Conservation (phyloP, 1,140 invertebrate genomes). For the Hydropsyche tenuis region DNA sequence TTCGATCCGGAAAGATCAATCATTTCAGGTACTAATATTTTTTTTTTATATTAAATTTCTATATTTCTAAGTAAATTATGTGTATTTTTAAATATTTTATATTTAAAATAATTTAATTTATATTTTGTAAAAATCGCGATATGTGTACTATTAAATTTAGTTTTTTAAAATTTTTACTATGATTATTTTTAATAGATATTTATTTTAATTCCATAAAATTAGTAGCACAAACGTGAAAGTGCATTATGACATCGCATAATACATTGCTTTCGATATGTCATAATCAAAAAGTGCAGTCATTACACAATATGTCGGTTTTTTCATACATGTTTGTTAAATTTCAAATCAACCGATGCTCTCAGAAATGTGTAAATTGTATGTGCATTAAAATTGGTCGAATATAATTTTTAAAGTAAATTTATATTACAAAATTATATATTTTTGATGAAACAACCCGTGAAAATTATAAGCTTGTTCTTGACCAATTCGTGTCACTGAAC, state of each 20-base stretch:
- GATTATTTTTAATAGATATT: not conserved
- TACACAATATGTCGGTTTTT: not conserved
- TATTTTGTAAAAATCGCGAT: no score
- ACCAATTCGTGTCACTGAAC: slow-evolving; percentile 2
- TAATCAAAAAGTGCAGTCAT: slow-evolving; percentile 1
- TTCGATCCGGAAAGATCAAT: slow-evolving; percentile 49
- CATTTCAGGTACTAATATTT: slow-evolving; percentile 38
- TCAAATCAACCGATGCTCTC: not conserved
- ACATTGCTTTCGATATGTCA: not conserved
- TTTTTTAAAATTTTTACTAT: not conserved
- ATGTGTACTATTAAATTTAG: no score
- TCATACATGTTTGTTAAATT: not conserved
- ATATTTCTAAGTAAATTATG: no score
- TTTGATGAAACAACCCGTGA: no score
- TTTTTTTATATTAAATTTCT: not conserved
- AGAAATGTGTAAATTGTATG: not conserved
- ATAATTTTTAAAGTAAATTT: no score
- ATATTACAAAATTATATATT: no score
- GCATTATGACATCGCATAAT: not conserved
- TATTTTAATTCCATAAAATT: not conserved
- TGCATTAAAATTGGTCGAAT: no score
- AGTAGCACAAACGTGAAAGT: not conserved
- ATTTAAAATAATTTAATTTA: no score
- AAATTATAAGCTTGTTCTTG: no score
- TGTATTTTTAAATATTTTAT: no score